A percentile compares a stretch with the other conserved stretches of the same genome.
These are phyloP conservation scores for Spermophilus dauricus DNA, from an alignment of 2,113 vertebrate genomes.

Conservation along the genomic window DNA sequence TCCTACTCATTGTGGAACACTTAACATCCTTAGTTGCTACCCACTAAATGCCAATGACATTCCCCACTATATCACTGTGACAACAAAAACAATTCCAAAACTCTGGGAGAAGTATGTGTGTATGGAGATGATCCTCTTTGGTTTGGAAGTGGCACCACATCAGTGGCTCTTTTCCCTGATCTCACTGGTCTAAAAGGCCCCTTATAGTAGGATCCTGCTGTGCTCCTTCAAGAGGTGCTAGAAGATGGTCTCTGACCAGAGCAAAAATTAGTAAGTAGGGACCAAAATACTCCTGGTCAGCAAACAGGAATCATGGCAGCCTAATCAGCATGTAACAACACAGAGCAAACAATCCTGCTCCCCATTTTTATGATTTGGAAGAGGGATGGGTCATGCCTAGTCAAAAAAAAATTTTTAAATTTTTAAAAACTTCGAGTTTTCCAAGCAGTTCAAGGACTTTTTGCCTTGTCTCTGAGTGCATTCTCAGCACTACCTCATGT, in stretches of 20 bases:
- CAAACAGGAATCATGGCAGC: not conserved
- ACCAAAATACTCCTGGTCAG: not conserved
- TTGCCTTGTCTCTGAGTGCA: not conserved
- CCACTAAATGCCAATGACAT: constrained; percentile 41
- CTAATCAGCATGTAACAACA: not conserved
- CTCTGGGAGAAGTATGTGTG: not conserved
- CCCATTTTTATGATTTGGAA: not conserved
- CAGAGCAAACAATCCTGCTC: not conserved
- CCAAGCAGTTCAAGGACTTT: not conserved
- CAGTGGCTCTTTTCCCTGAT: not conserved
- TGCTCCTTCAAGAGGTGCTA: not conserved
- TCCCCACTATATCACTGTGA: not conserved
- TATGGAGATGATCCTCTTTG: not conserved
- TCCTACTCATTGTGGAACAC: not conserved
- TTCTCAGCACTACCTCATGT: not conserved
- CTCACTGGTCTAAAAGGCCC: not conserved
- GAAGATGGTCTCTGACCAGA: not conserved
- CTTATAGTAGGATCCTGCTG: not conserved
- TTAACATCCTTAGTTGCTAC: not conserved
- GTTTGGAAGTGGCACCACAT: not conserved
- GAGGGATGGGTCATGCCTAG: not conserved
- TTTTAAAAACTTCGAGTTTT: not conserved
- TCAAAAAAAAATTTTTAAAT: not conserved
- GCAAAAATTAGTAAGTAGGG: constrained; percentile 28
- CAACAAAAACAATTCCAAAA: constrained; percentile 46